Base-by-base conservation (phyloP, 1,140 invertebrate species). In the Hylyphantes graminicola region DNA sequence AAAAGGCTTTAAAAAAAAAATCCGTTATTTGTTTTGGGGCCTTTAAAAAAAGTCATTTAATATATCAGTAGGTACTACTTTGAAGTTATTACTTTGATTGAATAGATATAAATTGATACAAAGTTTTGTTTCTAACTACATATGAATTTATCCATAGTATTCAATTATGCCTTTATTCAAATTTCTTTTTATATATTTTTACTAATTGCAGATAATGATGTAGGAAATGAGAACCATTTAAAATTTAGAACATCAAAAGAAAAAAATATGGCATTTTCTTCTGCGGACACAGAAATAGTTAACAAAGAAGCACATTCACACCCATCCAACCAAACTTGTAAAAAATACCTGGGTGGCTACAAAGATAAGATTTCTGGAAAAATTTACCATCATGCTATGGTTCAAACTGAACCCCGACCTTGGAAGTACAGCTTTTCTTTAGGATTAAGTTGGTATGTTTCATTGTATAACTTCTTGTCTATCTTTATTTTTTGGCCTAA, bases 351-450 rank as follows among this genome's bases (percentile, higher is more conserved):
- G 19, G 68, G n/a, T 61, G 79, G 79, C 13, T 82, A 73, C 48
- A 73, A 21, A 50, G 15, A 82, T 82, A 82, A 73, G 17, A 4
- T 82, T 11, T 73, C 68, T 21, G 79, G 79, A 8, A 64, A 73
- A 73, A 65, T 82, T 6, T 82, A 64, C 53, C 68, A 74, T 54
- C 21, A 82, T 82, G 59, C 55, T 15, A 35, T 35, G 63, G 3
- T 35, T 0, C 79, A 82, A 17, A 82, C 79, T 48, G 2, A 7
- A 51, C 79, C 57, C 17, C 53, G 57, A 21, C 68, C 79, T 19
- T 82, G 79, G 79, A 82, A 82, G 55, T 82, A 82, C 64, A 50
- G 17, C 7, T 53, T 73, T 51, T 11, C 74, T 50, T 15, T 48
- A 35, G 64, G 35, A 74, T 82, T 74, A 48, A 50, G 74, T 19